Percentiles rank a stretch among this genome's conserved stretches.
Conservation (phyloP, 2,888 invertebrate species). For the Gastracanthus pulcherrimus region DNA sequence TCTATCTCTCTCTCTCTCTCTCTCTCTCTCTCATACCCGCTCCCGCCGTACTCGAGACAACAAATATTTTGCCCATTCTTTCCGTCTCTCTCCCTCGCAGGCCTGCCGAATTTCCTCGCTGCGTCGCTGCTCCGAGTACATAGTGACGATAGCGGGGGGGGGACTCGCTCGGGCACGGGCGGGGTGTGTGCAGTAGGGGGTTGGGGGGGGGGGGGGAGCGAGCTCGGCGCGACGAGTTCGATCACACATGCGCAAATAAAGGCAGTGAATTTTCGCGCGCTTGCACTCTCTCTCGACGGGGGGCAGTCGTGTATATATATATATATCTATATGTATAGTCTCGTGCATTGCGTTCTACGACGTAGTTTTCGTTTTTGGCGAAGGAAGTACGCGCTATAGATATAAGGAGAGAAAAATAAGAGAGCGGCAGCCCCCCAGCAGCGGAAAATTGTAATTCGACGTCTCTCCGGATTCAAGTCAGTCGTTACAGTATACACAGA, state of each 20-base stretch:
- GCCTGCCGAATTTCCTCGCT: slow-evolving; percentile 18
- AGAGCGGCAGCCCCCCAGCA: neutral
- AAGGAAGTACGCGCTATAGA: too few relatives aligned
- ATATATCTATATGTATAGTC: too few relatives aligned
- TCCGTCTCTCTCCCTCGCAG: slow-evolving; percentile 12
- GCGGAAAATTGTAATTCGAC: slow-evolving; percentile 34
- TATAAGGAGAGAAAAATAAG: neutral
- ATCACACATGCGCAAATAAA: slow-evolving; percentile 47
- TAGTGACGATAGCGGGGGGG: slow-evolving; percentile 6
- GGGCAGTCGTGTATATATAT: too few relatives aligned
- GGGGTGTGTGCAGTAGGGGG: too few relatives aligned
- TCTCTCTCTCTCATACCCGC: neutral
- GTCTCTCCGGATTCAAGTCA: slow-evolving; percentile 39
- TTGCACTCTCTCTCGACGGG: too few relatives aligned
- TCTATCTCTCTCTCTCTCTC: neutral
- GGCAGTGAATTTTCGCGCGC: slow-evolving; percentile 34
- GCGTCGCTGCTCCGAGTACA: too few relatives aligned
- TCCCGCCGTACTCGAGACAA: slow-evolving; percentile 25
- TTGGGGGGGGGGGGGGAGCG: neutral
- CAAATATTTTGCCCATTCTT: slow-evolving; percentile 39
- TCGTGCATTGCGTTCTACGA: too few relatives aligned
- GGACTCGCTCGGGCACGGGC: neutral
- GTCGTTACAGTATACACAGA: slow-evolving; percentile 11
- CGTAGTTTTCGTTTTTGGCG: too few relatives aligned
- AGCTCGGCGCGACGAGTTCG: slow-evolving; percentile 1